These are phyloP conservation scores for Habrosyne pyritoides DNA, from an alignment of 2,888 invertebrate genomes.

Conservation along the genomic window DNA sequence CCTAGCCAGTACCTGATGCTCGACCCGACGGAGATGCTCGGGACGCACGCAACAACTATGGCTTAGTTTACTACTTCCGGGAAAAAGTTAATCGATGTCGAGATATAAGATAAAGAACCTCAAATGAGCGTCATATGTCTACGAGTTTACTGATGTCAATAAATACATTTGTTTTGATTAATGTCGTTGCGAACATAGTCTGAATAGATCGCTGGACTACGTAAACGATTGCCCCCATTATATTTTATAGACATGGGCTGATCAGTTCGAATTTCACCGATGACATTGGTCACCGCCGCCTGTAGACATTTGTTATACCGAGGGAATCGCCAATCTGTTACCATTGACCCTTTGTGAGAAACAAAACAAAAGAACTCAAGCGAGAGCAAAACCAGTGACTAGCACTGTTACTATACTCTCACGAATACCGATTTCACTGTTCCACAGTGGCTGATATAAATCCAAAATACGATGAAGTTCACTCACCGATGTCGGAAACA, in stretches of 20 bases:
- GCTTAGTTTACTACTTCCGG: constrained; percentile 8
- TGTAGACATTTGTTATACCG: background rate
- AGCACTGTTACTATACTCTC: background rate
- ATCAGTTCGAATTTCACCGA: too few relatives aligned
- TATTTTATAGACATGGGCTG: too few relatives aligned
- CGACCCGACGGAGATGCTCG: background rate
- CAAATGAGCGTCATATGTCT: background rate
- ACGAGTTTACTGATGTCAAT: background rate
- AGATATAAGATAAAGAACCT: background rate
- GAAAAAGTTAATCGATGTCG: background rate
- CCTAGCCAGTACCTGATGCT: too few relatives aligned
- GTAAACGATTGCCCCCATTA: too few relatives aligned
- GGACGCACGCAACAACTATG: background rate
- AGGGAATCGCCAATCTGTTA: too few relatives aligned
- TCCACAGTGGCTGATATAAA: background rate
- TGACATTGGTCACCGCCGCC: background rate
- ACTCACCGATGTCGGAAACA: constrained; percentile 7
- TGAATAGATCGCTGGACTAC: too few relatives aligned
- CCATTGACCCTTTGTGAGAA: background rate
- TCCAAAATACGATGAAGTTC: background rate
- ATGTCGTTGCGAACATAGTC: too few relatives aligned
- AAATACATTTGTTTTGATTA: too few relatives aligned
- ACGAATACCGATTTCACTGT: background rate
- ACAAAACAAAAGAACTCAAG: background rate
- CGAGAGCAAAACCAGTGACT: background rate